Percentiles rank a stretch among this genome's conserved stretches.
These are phyloP conservation scores for Corythucha ciliata DNA, from an alignment of 2,888 invertebrate genomes.

Conservation along the genomic window DNA sequence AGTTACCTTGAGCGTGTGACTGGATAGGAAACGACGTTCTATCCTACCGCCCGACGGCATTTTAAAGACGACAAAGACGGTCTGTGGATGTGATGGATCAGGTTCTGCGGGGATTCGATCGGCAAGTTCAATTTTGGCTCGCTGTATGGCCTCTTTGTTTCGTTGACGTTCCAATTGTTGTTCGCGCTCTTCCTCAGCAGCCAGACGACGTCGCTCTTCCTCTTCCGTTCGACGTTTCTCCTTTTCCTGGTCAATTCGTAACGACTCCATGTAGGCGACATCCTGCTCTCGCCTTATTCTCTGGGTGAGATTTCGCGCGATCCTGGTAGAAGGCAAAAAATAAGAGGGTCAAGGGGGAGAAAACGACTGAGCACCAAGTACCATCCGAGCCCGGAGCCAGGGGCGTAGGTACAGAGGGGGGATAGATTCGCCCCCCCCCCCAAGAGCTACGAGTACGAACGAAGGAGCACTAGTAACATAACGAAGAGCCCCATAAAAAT, in stretches of 20 bases:
- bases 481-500: too few relatives aligned
- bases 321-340: conserved; percentile 41
- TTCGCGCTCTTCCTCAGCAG: conserved; percentile 37
- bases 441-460: too few relatives aligned
- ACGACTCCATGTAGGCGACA: conserved; percentile 82
- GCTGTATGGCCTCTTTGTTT: conserved; percentile 56
- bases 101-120: conserved; percentile 67
- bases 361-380: too few relatives aligned
- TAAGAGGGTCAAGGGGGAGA: conserved; percentile 24
- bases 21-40: conserved; percentile 72
- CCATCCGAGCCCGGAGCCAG: too few relatives aligned
- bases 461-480: too few relatives aligned
- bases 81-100: conserved; percentile 53
- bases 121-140: conserved; percentile 57
- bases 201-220: conserved; percentile 41
- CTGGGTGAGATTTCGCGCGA: conserved; percentile 75
- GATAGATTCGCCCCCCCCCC: too few relatives aligned
- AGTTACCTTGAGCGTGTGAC: conserved; percentile 74
- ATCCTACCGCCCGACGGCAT: conserved; percentile 81
- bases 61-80: conserved; percentile 80
- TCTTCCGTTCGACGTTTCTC: conserved; percentile 57
- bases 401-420: too few relatives aligned
- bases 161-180: conserved; percentile 41
- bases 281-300: conserved; percentile 85
- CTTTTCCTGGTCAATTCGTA: conserved; percentile 90